These are phyloP conservation scores for Harpagoxenus sublaevis DNA, from an alignment of 2,888 invertebrate species.

Conservation along the genomic window DNA sequence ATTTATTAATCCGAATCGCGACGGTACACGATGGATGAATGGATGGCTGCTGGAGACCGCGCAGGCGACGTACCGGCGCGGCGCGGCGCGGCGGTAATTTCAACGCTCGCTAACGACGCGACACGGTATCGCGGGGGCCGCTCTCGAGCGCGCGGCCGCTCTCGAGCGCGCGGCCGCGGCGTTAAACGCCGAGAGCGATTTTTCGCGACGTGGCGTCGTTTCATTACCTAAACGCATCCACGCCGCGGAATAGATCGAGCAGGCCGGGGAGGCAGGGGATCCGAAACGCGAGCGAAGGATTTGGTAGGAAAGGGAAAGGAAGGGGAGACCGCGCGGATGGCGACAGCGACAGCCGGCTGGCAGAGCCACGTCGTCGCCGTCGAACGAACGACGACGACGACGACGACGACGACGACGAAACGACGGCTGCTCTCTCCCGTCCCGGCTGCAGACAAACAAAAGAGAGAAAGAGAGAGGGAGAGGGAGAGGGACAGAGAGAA, in stretches of 20 bases:
- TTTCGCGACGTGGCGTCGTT: slow-evolving; percentile 60
- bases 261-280: background rate
- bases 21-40: background rate
- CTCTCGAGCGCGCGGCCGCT: background rate
- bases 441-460: slow-evolving; percentile 70
- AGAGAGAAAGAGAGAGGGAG: slow-evolving; percentile 70
- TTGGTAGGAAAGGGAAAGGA: background rate
- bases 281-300: slow-evolving; percentile 39
- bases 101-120: slow-evolving; percentile 62
- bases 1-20: background rate
- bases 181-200: slow-evolving; percentile 29
- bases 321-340: slow-evolving; percentile 62
- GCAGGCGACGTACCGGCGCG: background rate
- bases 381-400: slow-evolving; percentile 69
- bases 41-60: background rate
- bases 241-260: slow-evolving; percentile 54
- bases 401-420: slow-evolving; percentile 67
- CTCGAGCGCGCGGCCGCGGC: background rate
- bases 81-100: slow-evolving; percentile 61
- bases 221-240: slow-evolving; percentile 71
- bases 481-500: slow-evolving; percentile 73
- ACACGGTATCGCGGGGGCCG: background rate
- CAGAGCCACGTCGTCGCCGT: slow-evolving; percentile 80
- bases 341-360: slow-evolving; percentile 77
- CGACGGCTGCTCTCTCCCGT: slow-evolving; percentile 71